Conservation (phyloP, 2,797 vertebrate species). For the Gallinago stenura region DNA sequence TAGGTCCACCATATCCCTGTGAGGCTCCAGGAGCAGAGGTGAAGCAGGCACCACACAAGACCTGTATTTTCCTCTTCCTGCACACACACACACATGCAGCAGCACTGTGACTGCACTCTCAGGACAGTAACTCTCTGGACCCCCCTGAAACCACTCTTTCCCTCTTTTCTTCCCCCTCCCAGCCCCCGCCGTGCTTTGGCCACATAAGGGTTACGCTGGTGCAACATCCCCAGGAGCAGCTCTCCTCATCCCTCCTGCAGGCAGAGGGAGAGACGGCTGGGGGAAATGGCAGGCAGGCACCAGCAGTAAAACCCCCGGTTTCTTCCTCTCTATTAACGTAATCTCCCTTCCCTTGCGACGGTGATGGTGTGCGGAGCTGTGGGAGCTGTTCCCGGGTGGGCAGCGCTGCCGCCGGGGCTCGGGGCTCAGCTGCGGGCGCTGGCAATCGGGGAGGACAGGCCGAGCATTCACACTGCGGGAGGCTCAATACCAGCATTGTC, state of each 20-base stretch:
- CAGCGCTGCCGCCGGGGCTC: constrained; percentile 19
- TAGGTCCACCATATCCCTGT: neutral
- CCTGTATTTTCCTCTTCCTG: too few relatives aligned
- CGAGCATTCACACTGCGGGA: constrained; percentile 76
- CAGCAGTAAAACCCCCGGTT: neutral
- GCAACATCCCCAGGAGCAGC: neutral
- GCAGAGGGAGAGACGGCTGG: neutral
- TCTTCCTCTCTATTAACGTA: neutral
- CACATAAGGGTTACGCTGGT: neutral
- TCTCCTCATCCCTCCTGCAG: neutral
- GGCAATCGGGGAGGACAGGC: constrained; percentile 76
- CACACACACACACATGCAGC: rapidly evolving
- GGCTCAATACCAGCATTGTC: constrained; percentile 82
- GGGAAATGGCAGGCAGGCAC: neutral
- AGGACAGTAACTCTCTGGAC: neutral
- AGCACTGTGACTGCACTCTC: rapidly evolving
- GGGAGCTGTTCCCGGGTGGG: constrained; percentile 62
- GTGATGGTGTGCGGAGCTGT: neutral
- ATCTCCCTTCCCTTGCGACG: neutral
- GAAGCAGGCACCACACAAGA: rapidly evolving
- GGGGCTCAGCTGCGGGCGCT: constrained; percentile 79
- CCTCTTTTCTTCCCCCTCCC: neutral
- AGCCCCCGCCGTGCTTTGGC: neutral
- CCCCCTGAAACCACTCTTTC: neutral
- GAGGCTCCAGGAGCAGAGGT: neutral